Evolutionary conservation across 2,888 invertebrate species (phyloP).

Genomic region (Caenorhabditis becei): DNA sequence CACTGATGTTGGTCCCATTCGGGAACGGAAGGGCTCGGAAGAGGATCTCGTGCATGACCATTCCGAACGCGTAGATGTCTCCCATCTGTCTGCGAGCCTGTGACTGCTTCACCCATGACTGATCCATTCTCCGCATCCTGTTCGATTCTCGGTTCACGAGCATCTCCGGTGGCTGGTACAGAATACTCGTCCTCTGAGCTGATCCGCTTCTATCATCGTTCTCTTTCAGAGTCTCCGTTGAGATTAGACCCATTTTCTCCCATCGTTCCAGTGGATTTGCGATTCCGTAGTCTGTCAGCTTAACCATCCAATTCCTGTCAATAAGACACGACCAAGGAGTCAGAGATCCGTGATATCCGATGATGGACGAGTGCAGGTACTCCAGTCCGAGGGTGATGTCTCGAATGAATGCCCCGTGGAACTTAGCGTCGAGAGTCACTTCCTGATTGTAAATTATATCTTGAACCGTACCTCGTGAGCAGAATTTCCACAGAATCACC

Average conservation of each 20-base stretch:
- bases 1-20: slow-evolving; percentile 72
- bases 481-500: slow-evolving; percentile 80
- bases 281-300: slow-evolving; percentile 79
- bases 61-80: slow-evolving; percentile 72
- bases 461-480: slow-evolving; percentile 79
- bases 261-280: slow-evolving; percentile 79
- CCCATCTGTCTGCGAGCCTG: slow-evolving; percentile 65
- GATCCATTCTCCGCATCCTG: slow-evolving; percentile 71
- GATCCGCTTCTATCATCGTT: slow-evolving; percentile 77
- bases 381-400: slow-evolving; percentile 75
- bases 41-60: slow-evolving; percentile 78
- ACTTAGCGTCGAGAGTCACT: slow-evolving; percentile 67
- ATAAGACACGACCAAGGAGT: slow-evolving; percentile 80
- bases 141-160: slow-evolving; percentile 76
- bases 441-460: slow-evolving; percentile 72
- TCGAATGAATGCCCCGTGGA: slow-evolving; percentile 72
- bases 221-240: slow-evolving; percentile 76
- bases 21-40: slow-evolving; percentile 79
- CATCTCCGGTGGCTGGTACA: slow-evolving; percentile 76
- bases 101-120: slow-evolving; percentile 75
- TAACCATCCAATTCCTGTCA: slow-evolving; percentile 81
- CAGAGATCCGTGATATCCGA: slow-evolving; percentile 78
- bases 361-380: slow-evolving; percentile 75
- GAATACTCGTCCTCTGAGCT: slow-evolving; percentile 75
- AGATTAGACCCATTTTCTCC: slow-evolving; percentile 76